Percentiles rank a stretch among this genome's conserved stretches.
Evolutionary conservation across 2,797 vertebrate genomes (phyloP).

Genomic region (Rhincodon typus): DNA sequence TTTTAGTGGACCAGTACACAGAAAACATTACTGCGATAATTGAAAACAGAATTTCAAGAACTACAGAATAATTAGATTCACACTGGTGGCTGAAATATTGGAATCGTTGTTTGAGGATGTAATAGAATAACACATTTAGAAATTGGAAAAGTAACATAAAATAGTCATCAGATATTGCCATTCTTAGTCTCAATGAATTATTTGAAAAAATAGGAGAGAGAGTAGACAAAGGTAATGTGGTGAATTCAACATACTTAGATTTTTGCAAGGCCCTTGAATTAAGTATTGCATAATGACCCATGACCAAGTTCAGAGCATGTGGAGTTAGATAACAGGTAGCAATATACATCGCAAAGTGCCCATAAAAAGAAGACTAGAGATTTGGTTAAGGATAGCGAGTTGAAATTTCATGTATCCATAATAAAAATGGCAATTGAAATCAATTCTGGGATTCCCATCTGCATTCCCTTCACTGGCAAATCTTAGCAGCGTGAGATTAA

Average conservation of each 20-base stretch:
- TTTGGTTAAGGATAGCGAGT: not conserved
- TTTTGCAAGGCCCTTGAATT: not conserved
- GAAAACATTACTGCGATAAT: not conserved
- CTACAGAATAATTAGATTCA: not conserved
- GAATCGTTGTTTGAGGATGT: not conserved
- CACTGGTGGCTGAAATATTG: not conserved
- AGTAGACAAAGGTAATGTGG: not conserved
- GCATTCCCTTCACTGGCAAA: too few species aligned
- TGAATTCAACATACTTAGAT: not conserved
- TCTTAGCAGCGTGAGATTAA: too few species aligned
- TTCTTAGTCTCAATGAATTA: not conserved
- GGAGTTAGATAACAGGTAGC: not conserved
- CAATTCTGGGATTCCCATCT: too few species aligned
- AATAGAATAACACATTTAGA: not conserved
- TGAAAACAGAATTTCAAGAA: not conserved
- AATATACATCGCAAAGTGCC: not conserved
- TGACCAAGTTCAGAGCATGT: not conserved
- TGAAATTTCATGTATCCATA: too few species aligned
- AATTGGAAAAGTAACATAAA: not conserved
- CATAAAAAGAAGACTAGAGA: not conserved
- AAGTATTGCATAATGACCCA: not conserved
- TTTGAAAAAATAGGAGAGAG: not conserved
- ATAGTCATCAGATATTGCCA: not conserved
- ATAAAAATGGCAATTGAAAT: too few species aligned
- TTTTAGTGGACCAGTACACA: not conserved